Conservation (phyloP, 2,113 vertebrate species). For the Hemibagrus wyckioides region DNA sequence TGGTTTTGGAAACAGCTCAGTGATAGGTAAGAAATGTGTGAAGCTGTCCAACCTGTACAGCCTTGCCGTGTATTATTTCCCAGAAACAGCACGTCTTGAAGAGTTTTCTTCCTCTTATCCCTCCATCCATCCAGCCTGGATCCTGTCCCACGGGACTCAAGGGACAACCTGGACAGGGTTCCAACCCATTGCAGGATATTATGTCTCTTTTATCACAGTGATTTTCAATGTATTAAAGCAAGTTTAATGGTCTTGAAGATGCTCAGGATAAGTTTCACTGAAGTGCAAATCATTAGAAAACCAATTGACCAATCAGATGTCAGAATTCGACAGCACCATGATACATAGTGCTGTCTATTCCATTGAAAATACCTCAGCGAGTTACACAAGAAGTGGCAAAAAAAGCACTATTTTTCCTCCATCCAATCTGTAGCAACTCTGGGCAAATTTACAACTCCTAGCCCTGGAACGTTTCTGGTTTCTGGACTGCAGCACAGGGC, state of each 20-base stretch:
- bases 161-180: too few species aligned
- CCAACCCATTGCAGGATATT: too few species aligned
- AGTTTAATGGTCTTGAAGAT: background rate
- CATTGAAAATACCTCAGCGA: background rate
- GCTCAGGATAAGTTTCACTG: background rate
- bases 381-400: background rate
- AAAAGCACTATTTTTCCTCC: background rate
- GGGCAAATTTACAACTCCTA: constrained; percentile 8
- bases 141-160: too few species aligned
- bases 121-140: too few species aligned
- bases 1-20: background rate
- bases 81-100: background rate
- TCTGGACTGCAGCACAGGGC: constrained; percentile 35
- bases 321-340: background rate
- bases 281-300: background rate
- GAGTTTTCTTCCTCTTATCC: background rate
- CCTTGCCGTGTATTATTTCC: background rate
- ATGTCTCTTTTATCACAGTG: background rate
- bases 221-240: background rate
- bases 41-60: background rate
- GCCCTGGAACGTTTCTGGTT: constrained; percentile 32
- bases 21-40: background rate
- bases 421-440: constrained; percentile 24
- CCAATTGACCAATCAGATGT: background rate
- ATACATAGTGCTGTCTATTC: background rate